Evolutionary conservation across 2,113 vertebrate species (phyloP), one percentile per base, ranked within the genome.

Genomic region (Setophaga petechia): DNA sequence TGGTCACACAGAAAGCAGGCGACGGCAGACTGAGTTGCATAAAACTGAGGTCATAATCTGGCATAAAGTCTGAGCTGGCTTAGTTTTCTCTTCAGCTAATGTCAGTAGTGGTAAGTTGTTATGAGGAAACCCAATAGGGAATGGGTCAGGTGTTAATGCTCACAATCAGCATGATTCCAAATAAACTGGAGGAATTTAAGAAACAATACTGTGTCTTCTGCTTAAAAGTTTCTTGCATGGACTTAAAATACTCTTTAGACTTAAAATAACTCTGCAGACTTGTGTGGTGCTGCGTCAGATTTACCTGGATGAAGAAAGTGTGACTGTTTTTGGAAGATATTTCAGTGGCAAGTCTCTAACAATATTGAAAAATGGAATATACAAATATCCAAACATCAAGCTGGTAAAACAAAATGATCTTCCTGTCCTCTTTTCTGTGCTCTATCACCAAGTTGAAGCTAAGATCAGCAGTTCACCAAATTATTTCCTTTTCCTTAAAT

Each of bases 11-110:
- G 84, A 94, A 88, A 88, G 30, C 63, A 87, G n/a, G 72, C 31
- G 4, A 91, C 82, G 88, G 7, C 47, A 74, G 68, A 58, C 55
- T 76, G 49, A 90, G 79, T 75, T 90, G 75, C 82, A 59, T 46
- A n/a, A 81, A 92, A 81, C 72, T 94, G 93, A 97, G 93, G 69
- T 95, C 90, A 95, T 96, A 67, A 92, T 90, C 72, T 96, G 95
- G 93, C 91, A 90, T 83, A 63, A 52, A 80, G 15, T 94, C 65
- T 90, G 51, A 94, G 39, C 85, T 96, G 90, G 67, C 90, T 90
- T n/a, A 23, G 27, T 81, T 72, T 90, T 92, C 63, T 78, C 6
- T 52, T 77, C 59, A 73, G 24, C 43, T 95, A 80, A 46, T 90
- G 55, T 94, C 87, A 85, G 59, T 93, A 35, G 51, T 94, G 43